These are phyloP conservation scores for Proterorhinus semilunaris DNA, from an alignment of 2,113 vertebrate genomes.

Conservation along the genomic window DNA sequence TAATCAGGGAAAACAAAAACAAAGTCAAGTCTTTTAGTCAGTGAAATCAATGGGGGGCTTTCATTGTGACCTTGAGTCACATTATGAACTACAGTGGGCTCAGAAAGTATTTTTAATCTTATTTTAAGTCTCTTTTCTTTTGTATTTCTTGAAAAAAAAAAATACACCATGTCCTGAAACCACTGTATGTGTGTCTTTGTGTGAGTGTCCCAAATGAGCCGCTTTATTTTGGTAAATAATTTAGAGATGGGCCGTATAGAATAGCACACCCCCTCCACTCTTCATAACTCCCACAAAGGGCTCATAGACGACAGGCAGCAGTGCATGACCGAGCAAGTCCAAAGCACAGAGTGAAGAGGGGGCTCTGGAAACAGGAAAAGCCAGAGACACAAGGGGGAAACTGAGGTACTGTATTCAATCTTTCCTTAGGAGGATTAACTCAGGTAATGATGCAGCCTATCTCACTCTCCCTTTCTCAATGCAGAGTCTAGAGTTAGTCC, in stretches of 20 bases:
- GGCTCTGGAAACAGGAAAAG: constrained; percentile 32
- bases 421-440: constrained; percentile 47
- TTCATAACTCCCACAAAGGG: constrained; percentile 61
- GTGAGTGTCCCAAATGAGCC: constrained; percentile 1
- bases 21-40: constrained; percentile 1
- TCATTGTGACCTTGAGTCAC: not conserved
- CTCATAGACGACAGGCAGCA: constrained; percentile 59
- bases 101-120: no score
- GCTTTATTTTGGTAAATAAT: constrained; percentile 42
- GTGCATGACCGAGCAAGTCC: constrained; percentile 65
- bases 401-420: constrained; percentile 31
- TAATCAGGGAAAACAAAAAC: not conserved
- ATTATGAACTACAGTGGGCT: no score
- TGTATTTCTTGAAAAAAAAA: no score
- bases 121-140: no score
- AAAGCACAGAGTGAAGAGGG: constrained; percentile 18
- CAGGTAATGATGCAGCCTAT: constrained; percentile 54
- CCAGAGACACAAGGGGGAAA: constrained; percentile 35
- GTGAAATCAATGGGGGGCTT: not conserved
- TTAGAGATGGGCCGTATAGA: constrained; percentile 31
- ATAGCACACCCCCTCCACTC: constrained; percentile 29
- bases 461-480: constrained; percentile 15
- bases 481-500: constrained; percentile 17
- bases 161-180: no score
- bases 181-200: not conserved